phyloP scores from a whole-genome alignment of 2,888 invertebrate genomes.

The Pyrrhia umbra region DNA sequence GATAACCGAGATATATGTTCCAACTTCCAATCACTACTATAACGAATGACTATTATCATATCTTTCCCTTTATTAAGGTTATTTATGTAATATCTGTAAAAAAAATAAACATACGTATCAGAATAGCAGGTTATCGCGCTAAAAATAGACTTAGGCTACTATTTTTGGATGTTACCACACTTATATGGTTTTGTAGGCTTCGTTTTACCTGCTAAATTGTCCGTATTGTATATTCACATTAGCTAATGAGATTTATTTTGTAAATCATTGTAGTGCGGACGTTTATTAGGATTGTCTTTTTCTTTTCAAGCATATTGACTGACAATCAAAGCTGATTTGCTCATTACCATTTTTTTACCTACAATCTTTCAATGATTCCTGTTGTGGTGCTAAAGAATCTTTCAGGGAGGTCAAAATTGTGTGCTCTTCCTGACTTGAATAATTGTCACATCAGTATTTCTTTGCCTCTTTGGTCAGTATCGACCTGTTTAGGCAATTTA shows the following conservation, averaged over 20 bases:
- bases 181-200: neutral
- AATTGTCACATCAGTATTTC: neutral
- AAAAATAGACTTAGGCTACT: neutral
- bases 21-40: neutral
- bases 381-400: too few species aligned
- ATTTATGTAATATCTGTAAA: neutral
- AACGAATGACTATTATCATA: neutral
- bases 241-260: neutral
- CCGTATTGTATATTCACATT: neutral
- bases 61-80: conserved; percentile 1
- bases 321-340: too few species aligned
- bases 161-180: neutral
- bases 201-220: neutral
- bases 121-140: neutral
- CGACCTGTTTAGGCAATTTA: neutral
- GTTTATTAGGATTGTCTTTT: too few species aligned
- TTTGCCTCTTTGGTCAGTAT: neutral
- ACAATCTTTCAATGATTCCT: too few species aligned
- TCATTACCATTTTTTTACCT: too few species aligned
- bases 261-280: neutral
- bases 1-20: neutral
- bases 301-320: too few species aligned
- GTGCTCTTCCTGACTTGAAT: neutral
- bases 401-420: too few species aligned
- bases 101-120: neutral